These are phyloP conservation scores for Dissostichus mawsoni DNA, from an alignment of 2,113 vertebrate genomes.

Conservation along the genomic window DNA sequence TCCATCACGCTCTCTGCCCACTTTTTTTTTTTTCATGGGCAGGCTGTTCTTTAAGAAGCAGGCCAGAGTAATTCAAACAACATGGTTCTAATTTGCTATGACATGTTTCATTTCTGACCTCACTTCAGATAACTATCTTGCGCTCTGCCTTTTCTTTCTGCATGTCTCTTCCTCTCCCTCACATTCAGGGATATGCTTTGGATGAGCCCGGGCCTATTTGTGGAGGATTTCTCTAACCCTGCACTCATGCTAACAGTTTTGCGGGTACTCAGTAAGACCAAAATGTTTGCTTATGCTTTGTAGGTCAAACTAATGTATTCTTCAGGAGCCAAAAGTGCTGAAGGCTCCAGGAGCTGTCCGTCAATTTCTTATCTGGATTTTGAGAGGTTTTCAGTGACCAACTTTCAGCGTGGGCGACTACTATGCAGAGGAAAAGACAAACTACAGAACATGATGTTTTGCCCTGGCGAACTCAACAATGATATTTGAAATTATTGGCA, in stretches of 20 bases:
- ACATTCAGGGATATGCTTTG: constrained; percentile 53
- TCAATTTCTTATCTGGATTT: constrained; percentile 51
- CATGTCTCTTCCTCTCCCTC: constrained; percentile 48
- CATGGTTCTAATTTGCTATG: constrained; percentile 87
- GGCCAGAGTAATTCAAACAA: constrained; percentile 85
- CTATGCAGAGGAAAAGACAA: constrained; percentile 22
- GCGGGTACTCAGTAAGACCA: constrained; percentile 60
- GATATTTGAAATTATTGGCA: constrained; percentile 69
- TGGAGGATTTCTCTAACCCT: constrained; percentile 49
- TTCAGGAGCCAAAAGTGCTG: constrained; percentile 32
- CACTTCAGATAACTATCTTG: constrained; percentile 85
- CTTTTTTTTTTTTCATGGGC: constrained; percentile 31
- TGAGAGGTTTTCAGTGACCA: constrained; percentile 25
- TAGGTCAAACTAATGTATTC: constrained; percentile 62
- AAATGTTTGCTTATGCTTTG: constrained; percentile 73
- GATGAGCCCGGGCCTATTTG: constrained; percentile 59
- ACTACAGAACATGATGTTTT: constrained; percentile 35
- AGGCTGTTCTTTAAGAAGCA: constrained; percentile 74
- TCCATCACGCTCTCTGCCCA: constrained; percentile 53
- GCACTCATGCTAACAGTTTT: constrained; percentile 64
- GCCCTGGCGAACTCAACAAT: constrained; percentile 32
- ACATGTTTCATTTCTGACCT: constrained; percentile 88
- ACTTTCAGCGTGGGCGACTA: constrained; percentile 12
- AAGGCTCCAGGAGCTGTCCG: constrained; percentile 17
- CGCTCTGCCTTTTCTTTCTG: constrained; percentile 65